phyloP scores from a whole-genome alignment of 2,113 vertebrate genomes.

The Colius striatus region DNA sequence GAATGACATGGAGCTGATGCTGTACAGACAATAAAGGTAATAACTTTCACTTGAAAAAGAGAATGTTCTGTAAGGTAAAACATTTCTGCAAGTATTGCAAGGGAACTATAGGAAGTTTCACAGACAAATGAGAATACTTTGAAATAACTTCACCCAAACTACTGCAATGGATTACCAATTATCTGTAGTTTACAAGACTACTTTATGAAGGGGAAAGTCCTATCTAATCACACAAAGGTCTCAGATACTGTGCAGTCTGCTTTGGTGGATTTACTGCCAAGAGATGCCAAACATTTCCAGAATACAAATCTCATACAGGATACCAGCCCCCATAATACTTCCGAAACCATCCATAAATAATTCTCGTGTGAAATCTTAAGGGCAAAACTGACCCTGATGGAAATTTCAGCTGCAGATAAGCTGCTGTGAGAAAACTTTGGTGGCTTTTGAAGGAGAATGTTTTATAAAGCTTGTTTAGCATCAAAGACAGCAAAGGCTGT shows the following conservation, averaged over 20 bases:
- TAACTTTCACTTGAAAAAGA: neutral
- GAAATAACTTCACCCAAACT: neutral
- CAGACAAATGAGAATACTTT: neutral
- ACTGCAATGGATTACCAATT: neutral
- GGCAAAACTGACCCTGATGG: neutral
- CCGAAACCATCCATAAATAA: neutral
- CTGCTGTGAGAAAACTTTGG: neutral
- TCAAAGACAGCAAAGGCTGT: neutral
- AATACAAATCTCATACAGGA: neutral
- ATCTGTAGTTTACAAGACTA: neutral
- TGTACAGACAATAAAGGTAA: neutral
- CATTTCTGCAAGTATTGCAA: neutral
- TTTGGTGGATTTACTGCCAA: neutral
- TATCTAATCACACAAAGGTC: accelerated
- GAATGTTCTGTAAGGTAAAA: neutral
- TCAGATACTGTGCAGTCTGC: neutral
- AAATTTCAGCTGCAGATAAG: neutral
- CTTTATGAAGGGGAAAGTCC: neutral
- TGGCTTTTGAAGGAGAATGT: neutral
- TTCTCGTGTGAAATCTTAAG: neutral
- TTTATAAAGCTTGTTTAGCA: neutral
- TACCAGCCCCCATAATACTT: neutral
- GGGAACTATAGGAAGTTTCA: neutral
- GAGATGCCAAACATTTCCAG: neutral
- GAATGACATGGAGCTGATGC: neutral